Base-by-base conservation (phyloP, 2,797 vertebrate genomes). In the Ibycter americanus region DNA sequence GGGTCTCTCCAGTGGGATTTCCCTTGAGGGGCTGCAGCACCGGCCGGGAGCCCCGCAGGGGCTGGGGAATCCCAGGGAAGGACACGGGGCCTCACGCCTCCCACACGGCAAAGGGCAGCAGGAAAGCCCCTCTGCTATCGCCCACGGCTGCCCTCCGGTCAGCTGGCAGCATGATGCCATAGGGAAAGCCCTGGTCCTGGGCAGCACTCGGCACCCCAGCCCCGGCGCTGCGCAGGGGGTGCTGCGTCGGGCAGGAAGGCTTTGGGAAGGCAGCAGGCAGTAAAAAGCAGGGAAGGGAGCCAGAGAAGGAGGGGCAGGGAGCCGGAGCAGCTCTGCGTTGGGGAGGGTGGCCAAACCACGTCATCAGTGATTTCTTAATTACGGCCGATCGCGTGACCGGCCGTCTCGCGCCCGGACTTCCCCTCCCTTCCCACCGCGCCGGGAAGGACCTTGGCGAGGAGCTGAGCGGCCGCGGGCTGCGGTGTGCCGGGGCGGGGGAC, bases 331-430 rank as follows among this genome's bases (percentile, higher is more conserved):
- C 25, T 58, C 1, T 0, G 20, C 4, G 1, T 0, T n/a, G 38
- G 36, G 65, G 46, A 86, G 42, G 31, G 54, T 0, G 0, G 34
- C 44, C 1, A 2, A 51, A 87, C 76, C 91, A 93, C 52, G 46
- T 96, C 95, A 97, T 87, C 87, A 15, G 46, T 3, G 25, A 92
- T 91, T 93, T 91, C 91, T 77, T 74, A 92, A 89, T 87, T 92
- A 54, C 17, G 3, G 36, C 71, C 0, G 55, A 73, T 62, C 31
- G 4, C 2, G 4, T 93, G 93, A 95, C 87, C 55, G 0, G 1
- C 27, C 26, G 7, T 20, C 62, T 84, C n/a, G 1, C 6, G 23
- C 23, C 52, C 3, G 36, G 78, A 87, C 56, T 96, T 96, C 94
- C 91, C 70, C 66, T 96, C 15, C 26, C 23, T 81, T 29, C 58